Percentiles rank a stretch among this genome's conserved stretches.
Evolutionary conservation across 2,888 invertebrate genomes (phyloP).

Genomic region (Tigriopus californicus): DNA sequence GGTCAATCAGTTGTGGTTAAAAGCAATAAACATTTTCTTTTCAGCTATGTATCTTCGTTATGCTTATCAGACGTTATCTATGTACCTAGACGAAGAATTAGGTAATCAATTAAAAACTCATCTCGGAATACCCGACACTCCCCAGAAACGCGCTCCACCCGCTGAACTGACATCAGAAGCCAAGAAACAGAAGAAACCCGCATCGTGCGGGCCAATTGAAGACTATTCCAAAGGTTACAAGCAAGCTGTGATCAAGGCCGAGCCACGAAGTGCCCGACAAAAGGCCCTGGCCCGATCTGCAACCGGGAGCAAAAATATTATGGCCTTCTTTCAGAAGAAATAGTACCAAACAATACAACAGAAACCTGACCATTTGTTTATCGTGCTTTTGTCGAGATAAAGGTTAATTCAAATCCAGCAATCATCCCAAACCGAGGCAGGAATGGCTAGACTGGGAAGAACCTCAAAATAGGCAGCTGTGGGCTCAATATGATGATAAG

Average conservation of each 20-base stretch:
- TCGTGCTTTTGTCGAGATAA: too few relatives aligned
- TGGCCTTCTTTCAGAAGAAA: constrained; percentile 55
- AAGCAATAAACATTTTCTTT: too few relatives aligned
- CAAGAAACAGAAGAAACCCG: too few relatives aligned
- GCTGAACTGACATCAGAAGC: not conserved
- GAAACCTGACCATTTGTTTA: too few relatives aligned
- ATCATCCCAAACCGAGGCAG: too few relatives aligned
- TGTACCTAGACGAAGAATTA: not conserved
- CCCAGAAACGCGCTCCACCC: not conserved
- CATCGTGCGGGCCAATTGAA: not conserved
- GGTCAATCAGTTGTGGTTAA: too few relatives aligned
- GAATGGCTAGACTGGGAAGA: too few relatives aligned
- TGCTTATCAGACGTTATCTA: not conserved
- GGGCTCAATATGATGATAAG: too few relatives aligned
- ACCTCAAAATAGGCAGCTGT: too few relatives aligned
- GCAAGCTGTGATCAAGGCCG: not conserved
- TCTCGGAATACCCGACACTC: not conserved
- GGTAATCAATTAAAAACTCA: not conserved
- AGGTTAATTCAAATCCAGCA: too few relatives aligned
- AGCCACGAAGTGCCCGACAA: constrained; percentile 42
- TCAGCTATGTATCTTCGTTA: not conserved
- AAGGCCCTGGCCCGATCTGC: constrained; percentile 57
- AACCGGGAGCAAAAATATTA: constrained; percentile 55
- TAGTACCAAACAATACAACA: constrained; percentile 22
- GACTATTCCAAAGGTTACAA: not conserved